Base-by-base conservation (phyloP, 2,888 invertebrate genomes). In the Cyclophora albipunctata region DNA sequence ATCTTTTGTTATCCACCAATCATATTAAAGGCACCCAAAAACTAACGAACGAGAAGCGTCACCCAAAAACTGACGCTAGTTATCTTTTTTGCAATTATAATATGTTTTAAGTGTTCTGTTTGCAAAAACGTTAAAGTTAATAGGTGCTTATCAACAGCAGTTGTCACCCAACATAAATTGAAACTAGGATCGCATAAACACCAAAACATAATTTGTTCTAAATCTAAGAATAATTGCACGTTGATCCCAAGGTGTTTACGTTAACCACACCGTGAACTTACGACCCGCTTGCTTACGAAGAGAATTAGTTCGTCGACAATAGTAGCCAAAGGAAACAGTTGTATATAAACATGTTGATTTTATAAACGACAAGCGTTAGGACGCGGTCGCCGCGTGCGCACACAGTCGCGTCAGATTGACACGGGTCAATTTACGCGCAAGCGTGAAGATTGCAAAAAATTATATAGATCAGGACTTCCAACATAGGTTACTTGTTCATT, bases 231-330 rank as follows among this genome's bases (percentile, higher is more conserved):
- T 55, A 57, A 60, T 55, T 46, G 52, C 51, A 40, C 56, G 67
- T 73, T 63, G 52, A 34, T 51, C 47, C 55, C 67, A 73, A 71
- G 73, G 69, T 60, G 66, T 20, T 48, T 55, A 40, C 47, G 44
- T 49, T 47, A 55, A 56, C 59, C 48, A 48, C 48, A 55, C 71
- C 72, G 51, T 80, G 77, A 77, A 72, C 78, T 64, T 42, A 45
- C 64, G 71, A 76, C 69, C 78, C 40, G 48, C n/a, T 41, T 54
- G 54, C 61, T 60, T 51, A 54, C 49, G 42, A 45, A 52, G 53
- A 64, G 64, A 71, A 69, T 67, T 66, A 62, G 68, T 66, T 58
- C 64, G 61, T 57, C 51, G 59, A 58, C 57, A 43, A 50, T 52
- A 50, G 40, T 54, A 51, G 55, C 46, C 54, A 50, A 52, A 37